phyloP scores from a whole-genome alignment of 2,113 vertebrate genomes.

The Lanius collurio region DNA sequence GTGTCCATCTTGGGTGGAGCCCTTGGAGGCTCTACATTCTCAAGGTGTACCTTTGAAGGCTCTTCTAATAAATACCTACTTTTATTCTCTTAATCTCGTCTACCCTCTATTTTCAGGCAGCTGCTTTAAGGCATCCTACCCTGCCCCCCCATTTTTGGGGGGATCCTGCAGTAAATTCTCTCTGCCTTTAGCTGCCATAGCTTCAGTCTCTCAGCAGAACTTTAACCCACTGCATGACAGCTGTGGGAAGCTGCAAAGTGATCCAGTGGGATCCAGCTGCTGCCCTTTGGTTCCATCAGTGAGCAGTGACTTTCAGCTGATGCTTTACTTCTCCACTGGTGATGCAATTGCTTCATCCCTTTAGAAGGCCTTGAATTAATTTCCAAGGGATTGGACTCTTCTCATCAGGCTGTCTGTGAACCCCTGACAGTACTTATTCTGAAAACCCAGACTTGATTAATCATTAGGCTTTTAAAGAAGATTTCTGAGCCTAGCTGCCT shows the following conservation, averaged over 20 bases:
- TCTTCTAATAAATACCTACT: neutral
- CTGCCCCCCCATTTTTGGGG: rapidly evolving
- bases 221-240: neutral
- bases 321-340: neutral
- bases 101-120: neutral
- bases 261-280: neutral
- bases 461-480: conserved; percentile 62
- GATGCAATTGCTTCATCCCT: conserved; percentile 13
- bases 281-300: neutral
- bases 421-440: conserved; percentile 19
- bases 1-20: neutral
- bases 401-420: conserved; percentile 38
- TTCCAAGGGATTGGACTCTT: conserved; percentile 17
- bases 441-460: conserved; percentile 45
- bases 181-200: neutral
- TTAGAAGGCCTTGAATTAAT: conserved; percentile 45
- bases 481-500: conserved; percentile 10
- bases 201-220: neutral
- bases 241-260: neutral
- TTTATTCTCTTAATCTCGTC: neutral
- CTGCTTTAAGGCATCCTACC: neutral
- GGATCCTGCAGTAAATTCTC: neutral
- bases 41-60: neutral
- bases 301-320: neutral
- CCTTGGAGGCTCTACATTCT: neutral